A percentile compares a stretch with the other conserved stretches of the same genome.
phyloP scores from a whole-genome alignment of 1,140 invertebrate genomes.

The Heliconius eleuchia region DNA sequence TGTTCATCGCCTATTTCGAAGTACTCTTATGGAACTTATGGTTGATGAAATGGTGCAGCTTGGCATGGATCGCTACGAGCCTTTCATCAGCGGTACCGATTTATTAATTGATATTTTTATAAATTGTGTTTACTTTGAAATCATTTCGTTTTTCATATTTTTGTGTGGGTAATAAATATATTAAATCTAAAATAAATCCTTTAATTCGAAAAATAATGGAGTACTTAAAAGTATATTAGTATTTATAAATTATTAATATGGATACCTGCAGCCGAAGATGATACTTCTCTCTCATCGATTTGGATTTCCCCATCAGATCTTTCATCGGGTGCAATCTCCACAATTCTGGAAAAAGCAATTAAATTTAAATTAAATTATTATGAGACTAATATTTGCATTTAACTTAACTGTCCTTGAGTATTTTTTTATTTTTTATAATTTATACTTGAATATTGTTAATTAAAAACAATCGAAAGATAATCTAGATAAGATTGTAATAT shows the following conservation, averaged over 20 bases:
- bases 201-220: too few relatives aligned
- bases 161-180: too few relatives aligned
- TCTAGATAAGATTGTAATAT: constrained; percentile 1
- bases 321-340: constrained; percentile 66
- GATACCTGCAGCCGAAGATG: constrained; percentile 59
- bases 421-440: not conserved
- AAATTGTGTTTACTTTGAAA: too few relatives aligned
- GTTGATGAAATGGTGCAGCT: too few relatives aligned
- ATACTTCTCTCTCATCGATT: constrained; percentile 63
- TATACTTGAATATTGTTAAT: not conserved
- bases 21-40: too few relatives aligned
- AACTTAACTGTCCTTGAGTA: not conserved
- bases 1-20: too few relatives aligned
- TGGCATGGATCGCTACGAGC: too few relatives aligned
- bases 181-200: too few relatives aligned
- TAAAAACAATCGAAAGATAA: constrained; percentile 2
- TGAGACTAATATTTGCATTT: not conserved
- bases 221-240: not conserved
- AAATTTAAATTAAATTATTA: not conserved
- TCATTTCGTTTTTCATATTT: too few relatives aligned
- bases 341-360: constrained; percentile 51
- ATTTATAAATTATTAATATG: constrained; percentile 6
- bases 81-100: too few relatives aligned
- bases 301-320: constrained; percentile 60
- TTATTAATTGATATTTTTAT: too few relatives aligned